Evolutionary conservation across 1,140 invertebrate species (phyloP), one percentile per base, ranked within the genome.

Genomic region (Cryptotermes secundus): DNA sequence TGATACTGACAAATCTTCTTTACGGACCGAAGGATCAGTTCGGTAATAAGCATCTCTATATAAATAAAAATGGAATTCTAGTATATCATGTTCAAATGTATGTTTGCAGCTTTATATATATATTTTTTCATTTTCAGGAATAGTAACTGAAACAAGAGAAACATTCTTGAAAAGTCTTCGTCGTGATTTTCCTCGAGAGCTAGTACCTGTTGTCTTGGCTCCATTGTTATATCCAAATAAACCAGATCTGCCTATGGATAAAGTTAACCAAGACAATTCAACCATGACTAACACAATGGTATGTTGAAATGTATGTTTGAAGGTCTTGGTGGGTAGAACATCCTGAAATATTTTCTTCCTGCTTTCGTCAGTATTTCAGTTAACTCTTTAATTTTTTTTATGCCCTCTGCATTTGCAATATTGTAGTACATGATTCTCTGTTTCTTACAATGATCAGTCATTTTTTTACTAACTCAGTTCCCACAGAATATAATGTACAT

Each of bases 141-240:
- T 95, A 85, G 92, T 92, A 9, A 88, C 91, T 80, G 95, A 97
- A 87, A 92, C 94, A 19, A 95, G 95, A 87, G 94, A 95, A 87
- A 92, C 94, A 86, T 97, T 98, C 91, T 88, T 97, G 36, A 93
- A 94, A 87, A 94, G 94, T 87, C 91, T 98, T 86, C 92, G 95
- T 87, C 92, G 94, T 88, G 97, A 98, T 89, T 98, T 97, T 92
- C 96, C 96, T 45, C 93, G 94, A 86, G 95, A 96, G 87, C 92
- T 95, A 87, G 96, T 97, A 85, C 97, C 97, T 86, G 94, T 97
- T 87, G 94, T 98, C 86, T 90, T 99, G 87, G 94, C 95, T 87
- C 97, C 97, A 88, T 91, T 97, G 79, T 91, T 98, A 79, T 98
- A 98, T 90, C 93, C 95, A 84, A 93, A 93, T 89, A 93, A 94